phyloP scores from a whole-genome alignment of 2,113 vertebrate genomes.

The Atractosteus spatula region DNA sequence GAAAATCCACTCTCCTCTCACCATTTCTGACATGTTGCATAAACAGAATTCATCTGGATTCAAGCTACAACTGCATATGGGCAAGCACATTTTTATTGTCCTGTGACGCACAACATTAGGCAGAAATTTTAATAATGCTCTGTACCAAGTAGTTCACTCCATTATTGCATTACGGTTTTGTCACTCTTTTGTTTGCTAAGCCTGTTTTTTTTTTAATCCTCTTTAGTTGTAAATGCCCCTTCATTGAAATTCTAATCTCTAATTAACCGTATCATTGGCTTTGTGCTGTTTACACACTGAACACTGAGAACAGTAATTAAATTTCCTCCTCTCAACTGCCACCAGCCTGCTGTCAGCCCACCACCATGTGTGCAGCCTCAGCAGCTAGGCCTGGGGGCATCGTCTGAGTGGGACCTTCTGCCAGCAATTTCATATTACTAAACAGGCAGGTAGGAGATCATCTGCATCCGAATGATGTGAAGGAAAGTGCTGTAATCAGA shows the following conservation, averaged over 20 bases:
- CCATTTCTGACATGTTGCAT: too few species aligned
- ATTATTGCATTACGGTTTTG: not conserved
- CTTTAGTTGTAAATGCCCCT: constrained; percentile 38
- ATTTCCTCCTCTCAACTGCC: constrained; percentile 66
- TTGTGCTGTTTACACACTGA: constrained; percentile 75
- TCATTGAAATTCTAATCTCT: constrained; percentile 48
- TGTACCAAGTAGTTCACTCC: not conserved
- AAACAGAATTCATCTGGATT: too few species aligned
- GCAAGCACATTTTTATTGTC: too few species aligned
- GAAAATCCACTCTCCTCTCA: too few species aligned
- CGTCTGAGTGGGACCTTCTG: constrained; percentile 33
- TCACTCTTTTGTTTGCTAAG: constrained; percentile 16
- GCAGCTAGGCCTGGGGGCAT: constrained; percentile 45
- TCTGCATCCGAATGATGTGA: not conserved
- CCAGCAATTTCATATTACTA: constrained; percentile 26
- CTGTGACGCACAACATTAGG: too few species aligned
- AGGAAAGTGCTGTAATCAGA: not conserved
- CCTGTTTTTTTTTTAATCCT: constrained; percentile 16
- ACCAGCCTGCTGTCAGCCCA: constrained; percentile 63
- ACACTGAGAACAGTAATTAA: constrained; percentile 68
- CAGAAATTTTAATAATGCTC: not conserved
- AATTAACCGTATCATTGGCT: constrained; percentile 77
- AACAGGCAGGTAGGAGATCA: not conserved
- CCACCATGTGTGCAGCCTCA: constrained; percentile 42
- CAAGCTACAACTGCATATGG: too few species aligned